phyloP scores from a whole-genome alignment of 2,797 vertebrate species.

The Scolopax rusticola region DNA sequence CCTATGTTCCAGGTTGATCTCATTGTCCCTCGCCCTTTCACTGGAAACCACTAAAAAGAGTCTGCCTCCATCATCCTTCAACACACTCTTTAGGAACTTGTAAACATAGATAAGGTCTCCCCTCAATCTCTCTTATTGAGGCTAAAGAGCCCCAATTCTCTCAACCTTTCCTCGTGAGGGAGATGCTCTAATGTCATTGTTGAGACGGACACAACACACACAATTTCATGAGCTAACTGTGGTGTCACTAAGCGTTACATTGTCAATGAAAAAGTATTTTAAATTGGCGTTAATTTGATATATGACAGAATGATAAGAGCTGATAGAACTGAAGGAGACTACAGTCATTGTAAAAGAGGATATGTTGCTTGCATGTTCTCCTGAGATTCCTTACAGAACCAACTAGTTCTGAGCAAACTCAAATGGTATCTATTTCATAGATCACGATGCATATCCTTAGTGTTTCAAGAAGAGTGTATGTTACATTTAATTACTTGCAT shows the following conservation, averaged over 20 bases:
- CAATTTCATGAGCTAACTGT: too few relatives aligned
- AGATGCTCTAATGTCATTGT: too few relatives aligned
- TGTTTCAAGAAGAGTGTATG: neutral
- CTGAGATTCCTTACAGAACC: neutral
- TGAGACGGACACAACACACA: too few relatives aligned
- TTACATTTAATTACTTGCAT: neutral
- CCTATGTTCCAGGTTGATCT: too few relatives aligned
- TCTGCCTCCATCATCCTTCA: too few relatives aligned
- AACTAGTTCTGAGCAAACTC: neutral
- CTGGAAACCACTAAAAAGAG: too few relatives aligned
- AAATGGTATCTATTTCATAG: neutral
- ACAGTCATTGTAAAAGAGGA: neutral
- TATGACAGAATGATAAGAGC: neutral
- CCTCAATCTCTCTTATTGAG: too few relatives aligned
- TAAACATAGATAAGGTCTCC: too few relatives aligned
- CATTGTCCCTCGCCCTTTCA: too few relatives aligned
- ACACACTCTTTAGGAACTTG: too few relatives aligned
- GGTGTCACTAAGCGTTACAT: neutral
- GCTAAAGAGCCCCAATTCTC: too few relatives aligned
- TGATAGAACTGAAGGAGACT: neutral
- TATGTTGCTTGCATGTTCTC: rapidly evolving
- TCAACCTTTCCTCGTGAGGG: too few relatives aligned
- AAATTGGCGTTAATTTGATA: neutral
- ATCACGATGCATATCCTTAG: neutral
- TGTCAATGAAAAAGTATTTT: neutral